Conservation (phyloP, 2,113 vertebrate genomes). For the Centropristis striata region DNA sequence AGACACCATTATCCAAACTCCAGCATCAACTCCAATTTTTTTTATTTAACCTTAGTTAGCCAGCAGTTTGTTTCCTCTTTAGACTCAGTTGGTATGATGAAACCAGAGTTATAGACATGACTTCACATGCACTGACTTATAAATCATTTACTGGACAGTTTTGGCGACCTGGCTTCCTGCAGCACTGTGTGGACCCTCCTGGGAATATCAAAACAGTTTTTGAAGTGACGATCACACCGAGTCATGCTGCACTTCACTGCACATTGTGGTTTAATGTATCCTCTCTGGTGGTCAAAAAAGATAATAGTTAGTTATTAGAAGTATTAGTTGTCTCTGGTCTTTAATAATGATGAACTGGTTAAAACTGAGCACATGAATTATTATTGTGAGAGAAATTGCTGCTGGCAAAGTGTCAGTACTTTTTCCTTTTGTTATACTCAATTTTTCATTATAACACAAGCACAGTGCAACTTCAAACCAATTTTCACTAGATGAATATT, state of each 20-base stretch:
- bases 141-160: conserved; percentile 23
- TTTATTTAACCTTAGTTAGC: not conserved
- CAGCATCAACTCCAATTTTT: not conserved
- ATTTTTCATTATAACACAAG: too few species aligned
- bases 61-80: not conserved
- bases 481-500: not conserved
- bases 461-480: not conserved
- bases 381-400: not conserved
- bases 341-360: not conserved
- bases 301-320: too few species aligned
- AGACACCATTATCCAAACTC: not conserved
- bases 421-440: not conserved
- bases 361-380: not conserved
- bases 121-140: not conserved
- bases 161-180: not conserved
- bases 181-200: not conserved
- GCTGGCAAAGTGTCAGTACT: not conserved
- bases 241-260: not conserved
- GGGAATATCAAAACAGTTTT: conserved; percentile 8
- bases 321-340: too few species aligned
- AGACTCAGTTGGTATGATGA: not conserved
- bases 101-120: not conserved
- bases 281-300: not conserved
- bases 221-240: conserved; percentile 3
- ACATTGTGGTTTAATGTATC: not conserved